Evolutionary conservation across 2,113 vertebrate genomes (phyloP).

Genomic region (Bufo bufo): DNA sequence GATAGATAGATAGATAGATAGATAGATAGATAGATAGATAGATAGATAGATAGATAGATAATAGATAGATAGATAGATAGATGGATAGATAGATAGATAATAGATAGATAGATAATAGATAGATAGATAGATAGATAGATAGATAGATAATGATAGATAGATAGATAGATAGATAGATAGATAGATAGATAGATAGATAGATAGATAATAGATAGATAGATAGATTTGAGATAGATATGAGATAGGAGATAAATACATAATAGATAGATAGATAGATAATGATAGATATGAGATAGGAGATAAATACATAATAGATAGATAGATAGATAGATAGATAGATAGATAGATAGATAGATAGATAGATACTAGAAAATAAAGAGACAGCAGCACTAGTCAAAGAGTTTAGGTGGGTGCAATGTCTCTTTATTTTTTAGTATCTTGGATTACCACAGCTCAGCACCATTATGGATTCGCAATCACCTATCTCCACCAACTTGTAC

Average conservation of each 20-base stretch:
- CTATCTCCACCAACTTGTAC: no score
- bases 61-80: not conserved
- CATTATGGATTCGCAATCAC: no score
- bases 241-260: not conserved
- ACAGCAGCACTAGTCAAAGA: not conserved
- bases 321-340: slow-evolving; percentile 12
- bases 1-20: slow-evolving; percentile 8
- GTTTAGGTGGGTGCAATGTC: no score
- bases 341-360: not conserved
- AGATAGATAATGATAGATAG: not conserved
- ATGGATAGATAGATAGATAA: not conserved
- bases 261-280: not conserved
- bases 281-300: not conserved
- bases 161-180: not conserved
- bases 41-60: not conserved
- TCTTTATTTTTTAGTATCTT: no score
- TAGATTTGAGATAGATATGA: not conserved
- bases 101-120: not conserved
- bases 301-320: not conserved
- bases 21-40: not conserved
- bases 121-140: slow-evolving; percentile 8
- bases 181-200: not conserved
- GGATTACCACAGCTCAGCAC: no score
- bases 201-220: slow-evolving; percentile 24
- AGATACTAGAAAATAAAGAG: not conserved